Evolutionary conservation across 2,113 vertebrate genomes (phyloP), one percentile per base, ranked within the genome.

Genomic region (Cebidichthys violaceus): DNA sequence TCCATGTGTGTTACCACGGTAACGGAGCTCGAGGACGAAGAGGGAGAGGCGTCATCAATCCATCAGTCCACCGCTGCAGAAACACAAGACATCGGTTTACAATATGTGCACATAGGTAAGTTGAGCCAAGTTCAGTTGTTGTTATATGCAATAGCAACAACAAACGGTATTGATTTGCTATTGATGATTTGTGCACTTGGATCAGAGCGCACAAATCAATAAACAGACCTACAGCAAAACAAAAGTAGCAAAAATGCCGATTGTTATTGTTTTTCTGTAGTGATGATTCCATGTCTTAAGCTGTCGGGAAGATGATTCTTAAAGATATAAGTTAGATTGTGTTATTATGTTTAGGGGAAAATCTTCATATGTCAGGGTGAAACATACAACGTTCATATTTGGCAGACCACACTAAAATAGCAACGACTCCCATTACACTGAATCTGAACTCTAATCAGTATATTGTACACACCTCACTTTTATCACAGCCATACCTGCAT

Each of bases 1-100:
- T 89, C 88, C 81, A 57, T 68, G 60, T 10, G 73, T 61, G 95
- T 96, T 95, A 82, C 94, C 93, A 92, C 24, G 92, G 93, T 87
- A 95, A 96, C 95, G 85, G 84, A 75, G 88, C 70, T 33, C 33
- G 33, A 79, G 59, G 79, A 80, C 86, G 86, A 62, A 60, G 74
- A 54, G 43, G 66, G 60, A 81, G 83, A 71, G 86, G 57, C 31
- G 86, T 57, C 24, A 6, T 85, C 83, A 55, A 6, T 59, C 17
- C 77, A 69, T 66, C 83, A 39, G 22, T 7, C 15, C 50, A 27
- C 22, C 18, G 9, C 66, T 70, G 66, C 24, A 55, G 10, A 57
- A 24, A 3, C 0, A 31, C 55, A 35, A 9, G 4, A n/a, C 61
- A 6, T 1, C 0, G 1, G 14, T 47, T 22, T 14, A 35, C n/a